Conservation (phyloP, 2,797 vertebrate species). For the Brachyalestes nurse region DNA sequence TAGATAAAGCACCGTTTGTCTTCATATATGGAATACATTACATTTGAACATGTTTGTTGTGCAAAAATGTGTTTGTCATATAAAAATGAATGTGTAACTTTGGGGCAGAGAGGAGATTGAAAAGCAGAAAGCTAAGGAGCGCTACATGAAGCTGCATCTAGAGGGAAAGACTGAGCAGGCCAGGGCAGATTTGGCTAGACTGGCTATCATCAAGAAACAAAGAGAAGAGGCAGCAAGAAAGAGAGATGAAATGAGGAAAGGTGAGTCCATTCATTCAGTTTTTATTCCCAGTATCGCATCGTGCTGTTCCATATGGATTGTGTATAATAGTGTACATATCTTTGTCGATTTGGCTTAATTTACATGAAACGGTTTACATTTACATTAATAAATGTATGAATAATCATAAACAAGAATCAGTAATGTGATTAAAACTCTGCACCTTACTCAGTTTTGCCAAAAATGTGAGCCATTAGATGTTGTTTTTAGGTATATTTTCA, state of each 20-base stretch:
- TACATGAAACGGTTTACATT: no score
- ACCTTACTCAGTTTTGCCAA: no score
- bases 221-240: slow-evolving; percentile 83
- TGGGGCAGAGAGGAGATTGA: slow-evolving; percentile 81
- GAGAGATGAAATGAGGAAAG: slow-evolving; percentile 70
- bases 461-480: no score
- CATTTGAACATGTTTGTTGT: background rate
- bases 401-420: no score
- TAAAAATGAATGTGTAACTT: background rate
- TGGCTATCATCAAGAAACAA: slow-evolving; percentile 85
- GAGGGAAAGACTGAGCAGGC: slow-evolving; percentile 86
- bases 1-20: background rate
- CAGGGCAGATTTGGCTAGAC: slow-evolving; percentile 79
- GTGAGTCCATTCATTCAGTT: slow-evolving; percentile 17
- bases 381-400: no score
- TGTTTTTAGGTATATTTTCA: no score
- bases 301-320: background rate
- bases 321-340: background rate
- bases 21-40: background rate
- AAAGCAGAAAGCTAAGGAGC: slow-evolving; percentile 84
- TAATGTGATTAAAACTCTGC: no score
- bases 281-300: background rate
- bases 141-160: slow-evolving; percentile 84
- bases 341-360: no score
- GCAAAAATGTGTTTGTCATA: background rate